phyloP scores from a whole-genome alignment of 2,888 invertebrate species.

The Lasioglossum calceatum region DNA sequence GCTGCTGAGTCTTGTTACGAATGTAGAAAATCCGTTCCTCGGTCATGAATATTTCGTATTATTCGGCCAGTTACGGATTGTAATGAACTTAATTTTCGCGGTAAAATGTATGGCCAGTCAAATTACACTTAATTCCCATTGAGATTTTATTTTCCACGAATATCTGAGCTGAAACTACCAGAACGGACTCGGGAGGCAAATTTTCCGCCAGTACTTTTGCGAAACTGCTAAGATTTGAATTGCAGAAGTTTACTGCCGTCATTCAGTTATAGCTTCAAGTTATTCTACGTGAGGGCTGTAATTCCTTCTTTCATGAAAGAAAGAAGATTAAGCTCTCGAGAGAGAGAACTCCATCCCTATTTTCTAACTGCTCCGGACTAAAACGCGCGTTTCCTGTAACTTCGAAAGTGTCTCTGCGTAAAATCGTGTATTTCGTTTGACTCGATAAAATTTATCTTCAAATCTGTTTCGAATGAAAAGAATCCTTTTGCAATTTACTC shows the following conservation, averaged over 20 bases:
- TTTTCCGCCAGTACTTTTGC: slow-evolving; percentile 7
- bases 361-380: slow-evolving; percentile 11
- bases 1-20: neutral
- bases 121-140: neutral
- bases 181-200: neutral
- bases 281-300: slow-evolving; percentile 17
- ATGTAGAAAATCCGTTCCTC: neutral
- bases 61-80: neutral
- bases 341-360: slow-evolving; percentile 15
- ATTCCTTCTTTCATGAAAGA: slow-evolving; percentile 6
- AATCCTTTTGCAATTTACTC: neutral
- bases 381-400: slow-evolving; percentile 13
- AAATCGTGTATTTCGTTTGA: neutral
- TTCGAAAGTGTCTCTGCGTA: neutral
- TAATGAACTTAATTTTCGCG: neutral
- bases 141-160: neutral
- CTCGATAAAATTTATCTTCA: neutral
- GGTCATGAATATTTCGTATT: neutral
- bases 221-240: slow-evolving; percentile 1
- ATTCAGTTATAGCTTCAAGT: slow-evolving; percentile 20
- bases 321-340: slow-evolving; percentile 26
- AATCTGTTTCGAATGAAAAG: neutral
- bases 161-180: neutral
- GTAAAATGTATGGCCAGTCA: neutral
- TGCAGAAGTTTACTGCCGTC: slow-evolving; percentile 29